Evolutionary conservation across 2,113 vertebrate genomes (phyloP).

Genomic region (Pampusana beccarii): DNA sequence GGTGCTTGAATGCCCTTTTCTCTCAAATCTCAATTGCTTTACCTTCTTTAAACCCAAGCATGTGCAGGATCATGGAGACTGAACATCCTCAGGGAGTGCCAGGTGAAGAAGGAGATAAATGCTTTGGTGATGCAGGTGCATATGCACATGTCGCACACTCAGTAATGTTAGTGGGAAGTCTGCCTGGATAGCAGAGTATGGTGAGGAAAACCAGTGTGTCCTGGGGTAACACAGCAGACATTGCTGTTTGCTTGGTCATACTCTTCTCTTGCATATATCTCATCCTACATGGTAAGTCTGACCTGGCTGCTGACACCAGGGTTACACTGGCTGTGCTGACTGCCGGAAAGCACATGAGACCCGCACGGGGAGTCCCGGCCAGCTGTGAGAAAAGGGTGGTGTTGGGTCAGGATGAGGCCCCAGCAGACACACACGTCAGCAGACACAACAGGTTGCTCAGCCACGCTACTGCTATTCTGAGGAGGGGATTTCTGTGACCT

Average conservation of each 20-base stretch:
- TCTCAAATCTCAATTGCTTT: neutral
- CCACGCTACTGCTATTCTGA: neutral
- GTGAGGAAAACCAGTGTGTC: neutral
- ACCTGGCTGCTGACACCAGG: neutral
- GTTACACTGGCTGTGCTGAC: neutral
- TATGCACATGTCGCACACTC: fast-evolving
- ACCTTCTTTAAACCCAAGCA: neutral
- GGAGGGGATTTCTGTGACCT: neutral
- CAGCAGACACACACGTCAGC: neutral
- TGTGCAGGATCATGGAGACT: neutral
- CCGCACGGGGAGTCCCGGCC: fast-evolving
- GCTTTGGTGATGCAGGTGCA: neutral
- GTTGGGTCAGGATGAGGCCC: fast-evolving
- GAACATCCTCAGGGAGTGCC: neutral
- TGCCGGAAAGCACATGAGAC: neutral
- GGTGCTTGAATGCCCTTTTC: neutral
- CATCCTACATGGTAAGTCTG: fast-evolving
- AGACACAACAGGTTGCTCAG: neutral
- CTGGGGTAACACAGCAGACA: neutral
- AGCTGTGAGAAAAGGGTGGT: fast-evolving
- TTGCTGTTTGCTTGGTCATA: neutral
- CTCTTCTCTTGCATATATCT: neutral
- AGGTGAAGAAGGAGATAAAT: neutral
- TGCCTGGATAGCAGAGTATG: fast-evolving
- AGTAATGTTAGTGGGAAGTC: neutral